These are phyloP conservation scores for Phengaris arion DNA, from an alignment of 2,888 invertebrate genomes.

Conservation along the genomic window DNA sequence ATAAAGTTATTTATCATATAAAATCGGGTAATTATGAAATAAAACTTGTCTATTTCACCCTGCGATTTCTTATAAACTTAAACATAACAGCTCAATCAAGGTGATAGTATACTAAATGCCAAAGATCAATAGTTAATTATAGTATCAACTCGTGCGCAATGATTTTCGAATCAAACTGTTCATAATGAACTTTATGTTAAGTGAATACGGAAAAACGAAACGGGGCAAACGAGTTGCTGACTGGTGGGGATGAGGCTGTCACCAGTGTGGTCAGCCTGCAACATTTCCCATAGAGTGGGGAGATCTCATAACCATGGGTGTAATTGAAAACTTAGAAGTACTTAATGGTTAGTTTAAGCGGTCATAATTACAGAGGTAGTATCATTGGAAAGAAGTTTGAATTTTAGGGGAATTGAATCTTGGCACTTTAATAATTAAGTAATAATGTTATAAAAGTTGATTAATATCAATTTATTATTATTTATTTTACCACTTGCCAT, in stretches of 20 bases:
- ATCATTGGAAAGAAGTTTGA: too few species aligned
- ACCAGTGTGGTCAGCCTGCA: not conserved
- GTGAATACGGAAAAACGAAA: constrained; percentile 27
- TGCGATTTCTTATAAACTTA: not conserved
- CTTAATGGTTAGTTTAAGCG: not conserved
- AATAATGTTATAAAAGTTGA: too few species aligned
- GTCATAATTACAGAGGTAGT: too few species aligned
- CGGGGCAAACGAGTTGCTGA: constrained; percentile 21
- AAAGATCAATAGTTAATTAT: not conserved
- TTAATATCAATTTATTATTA: too few species aligned
- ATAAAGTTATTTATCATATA: too few species aligned
- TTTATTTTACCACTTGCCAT: too few species aligned
- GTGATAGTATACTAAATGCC: not conserved
- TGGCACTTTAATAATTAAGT: too few species aligned
- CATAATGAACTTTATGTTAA: constrained; percentile 22
- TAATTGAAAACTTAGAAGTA: not conserved
- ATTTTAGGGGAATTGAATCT: not conserved
- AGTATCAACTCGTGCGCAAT: constrained; percentile 10
- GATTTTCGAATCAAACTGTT: constrained; percentile 5
- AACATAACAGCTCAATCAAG: not conserved
- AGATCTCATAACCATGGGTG: not conserved
- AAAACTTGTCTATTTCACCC: too few species aligned
- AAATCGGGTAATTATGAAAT: too few species aligned
- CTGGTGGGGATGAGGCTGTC: constrained; percentile 22
- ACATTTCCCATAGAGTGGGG: not conserved